phyloP scores from a whole-genome alignment of 2,113 vertebrate species.

The Lethenteron reissneri region DNA sequence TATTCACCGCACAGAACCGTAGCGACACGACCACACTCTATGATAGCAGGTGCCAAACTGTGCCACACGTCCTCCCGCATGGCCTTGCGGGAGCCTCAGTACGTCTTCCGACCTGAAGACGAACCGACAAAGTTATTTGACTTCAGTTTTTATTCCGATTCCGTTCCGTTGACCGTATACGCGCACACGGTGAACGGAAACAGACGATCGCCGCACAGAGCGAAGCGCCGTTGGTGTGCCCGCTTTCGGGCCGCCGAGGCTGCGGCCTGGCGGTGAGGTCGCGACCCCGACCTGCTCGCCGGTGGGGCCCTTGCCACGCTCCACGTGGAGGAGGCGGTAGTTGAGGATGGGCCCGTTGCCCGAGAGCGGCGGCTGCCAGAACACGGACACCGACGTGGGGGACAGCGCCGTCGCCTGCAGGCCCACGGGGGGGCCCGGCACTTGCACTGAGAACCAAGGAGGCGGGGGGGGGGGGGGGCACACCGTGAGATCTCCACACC shows the following conservation, averaged over 20 bases:
- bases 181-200: not conserved
- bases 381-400: constrained; percentile 42
- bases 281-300: constrained; percentile 43
- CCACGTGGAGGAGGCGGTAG: constrained; percentile 82
- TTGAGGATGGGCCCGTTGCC: constrained; percentile 78
- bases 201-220: not conserved
- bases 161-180: not conserved
- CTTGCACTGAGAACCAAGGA: constrained; percentile 40
- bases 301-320: constrained; percentile 48
- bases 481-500: not conserved
- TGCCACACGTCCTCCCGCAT: no score
- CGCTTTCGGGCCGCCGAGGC: not conserved
- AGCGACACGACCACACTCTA: no score
- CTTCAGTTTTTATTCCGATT: not conserved
- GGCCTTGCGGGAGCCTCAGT: no score
- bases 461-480: not conserved
- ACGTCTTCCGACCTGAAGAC: not conserved
- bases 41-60: no score
- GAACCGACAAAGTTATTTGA: not conserved
- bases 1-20: no score
- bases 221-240: not conserved
- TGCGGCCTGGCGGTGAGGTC: not conserved
- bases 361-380: constrained; percentile 59
- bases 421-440: constrained; percentile 75
- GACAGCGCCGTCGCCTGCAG: constrained; percentile 37